Evolutionary conservation across 2,797 vertebrate species (phyloP).

Genomic region (Naso thynnoides): DNA sequence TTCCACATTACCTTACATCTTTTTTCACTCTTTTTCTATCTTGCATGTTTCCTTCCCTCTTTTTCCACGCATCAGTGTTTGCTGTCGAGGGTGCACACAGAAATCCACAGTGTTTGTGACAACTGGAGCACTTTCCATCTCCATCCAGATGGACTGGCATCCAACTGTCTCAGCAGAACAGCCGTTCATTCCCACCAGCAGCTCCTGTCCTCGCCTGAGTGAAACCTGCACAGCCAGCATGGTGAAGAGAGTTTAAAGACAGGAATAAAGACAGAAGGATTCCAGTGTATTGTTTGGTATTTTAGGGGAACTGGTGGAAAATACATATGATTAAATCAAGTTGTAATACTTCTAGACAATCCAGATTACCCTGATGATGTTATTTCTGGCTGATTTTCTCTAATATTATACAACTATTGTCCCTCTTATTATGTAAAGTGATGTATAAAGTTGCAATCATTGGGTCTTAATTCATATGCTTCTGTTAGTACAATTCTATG

Average conservation of each 20-base stretch:
- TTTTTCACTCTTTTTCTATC: constrained; percentile 8
- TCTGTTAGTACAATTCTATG: no score
- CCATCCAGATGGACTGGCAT: constrained; percentile 66
- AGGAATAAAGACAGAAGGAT: constrained; percentile 17
- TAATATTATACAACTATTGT: not conserved
- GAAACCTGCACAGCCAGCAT: constrained; percentile 20
- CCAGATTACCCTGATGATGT: not conserved
- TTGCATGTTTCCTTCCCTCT: not conserved
- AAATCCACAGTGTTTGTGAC: constrained; percentile 51
- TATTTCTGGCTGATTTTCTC: not conserved
- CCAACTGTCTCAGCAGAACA: constrained; percentile 53
- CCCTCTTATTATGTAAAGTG: no score
- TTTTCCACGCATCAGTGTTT: constrained; percentile 20
- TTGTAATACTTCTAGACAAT: no score
- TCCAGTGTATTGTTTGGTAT: constrained; percentile 2
- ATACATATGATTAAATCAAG: not conserved
- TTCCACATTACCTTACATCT: not conserved
- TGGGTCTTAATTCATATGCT: no score
- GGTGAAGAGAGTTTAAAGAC: constrained; percentile 4
- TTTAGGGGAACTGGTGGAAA: not conserved
- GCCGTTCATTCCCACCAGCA: constrained; percentile 48
- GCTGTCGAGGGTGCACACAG: constrained; percentile 3
- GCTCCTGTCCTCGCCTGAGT: constrained; percentile 18
- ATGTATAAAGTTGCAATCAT: no score
- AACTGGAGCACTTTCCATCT: constrained; percentile 54